Conservation (phyloP, 2,888 invertebrate species). For the Parapristionchus giblindavisi region DNA sequence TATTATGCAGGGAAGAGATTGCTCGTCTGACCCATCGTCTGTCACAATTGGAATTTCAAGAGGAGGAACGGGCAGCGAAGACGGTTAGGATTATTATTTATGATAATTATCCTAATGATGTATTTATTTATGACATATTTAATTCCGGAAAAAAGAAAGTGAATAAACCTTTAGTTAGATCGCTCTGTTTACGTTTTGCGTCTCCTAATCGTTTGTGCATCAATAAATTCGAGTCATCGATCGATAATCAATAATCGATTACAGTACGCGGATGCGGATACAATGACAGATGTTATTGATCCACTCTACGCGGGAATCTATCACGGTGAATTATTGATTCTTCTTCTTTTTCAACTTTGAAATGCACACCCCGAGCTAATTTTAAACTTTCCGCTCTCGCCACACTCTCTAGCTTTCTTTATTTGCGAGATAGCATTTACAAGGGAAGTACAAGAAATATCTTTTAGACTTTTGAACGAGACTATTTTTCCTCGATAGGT, state of each 20-base stretch:
- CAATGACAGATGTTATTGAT: constrained; percentile 46
- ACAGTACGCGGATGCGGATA: constrained; percentile 41
- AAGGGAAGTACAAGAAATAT: too few species aligned
- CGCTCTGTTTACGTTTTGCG: too few species aligned
- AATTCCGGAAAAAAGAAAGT: neutral
- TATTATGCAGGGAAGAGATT: constrained; percentile 55
- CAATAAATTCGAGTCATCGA: neutral
- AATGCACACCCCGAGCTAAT: too few species aligned
- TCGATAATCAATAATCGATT: neutral
- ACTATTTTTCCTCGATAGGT: too few species aligned
- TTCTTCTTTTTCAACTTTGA: too few species aligned
- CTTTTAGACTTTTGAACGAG: too few species aligned
- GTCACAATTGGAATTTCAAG: constrained; percentile 44
- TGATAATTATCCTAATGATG: neutral
- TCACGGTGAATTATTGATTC: constrained; percentile 24
- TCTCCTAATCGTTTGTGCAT: neutral
- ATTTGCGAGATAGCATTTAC: too few species aligned
- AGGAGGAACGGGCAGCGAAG: constrained; percentile 1
- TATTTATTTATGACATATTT: neutral
- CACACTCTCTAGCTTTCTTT: too few species aligned
- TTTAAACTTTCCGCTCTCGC: too few species aligned
- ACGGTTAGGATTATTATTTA: neutral
- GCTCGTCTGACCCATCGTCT: constrained; percentile 48
- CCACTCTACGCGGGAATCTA: constrained; percentile 7
- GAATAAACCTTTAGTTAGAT: too few species aligned